phyloP scores from a whole-genome alignment of 2,888 invertebrate genomes.

The Apotomis turbidana region DNA sequence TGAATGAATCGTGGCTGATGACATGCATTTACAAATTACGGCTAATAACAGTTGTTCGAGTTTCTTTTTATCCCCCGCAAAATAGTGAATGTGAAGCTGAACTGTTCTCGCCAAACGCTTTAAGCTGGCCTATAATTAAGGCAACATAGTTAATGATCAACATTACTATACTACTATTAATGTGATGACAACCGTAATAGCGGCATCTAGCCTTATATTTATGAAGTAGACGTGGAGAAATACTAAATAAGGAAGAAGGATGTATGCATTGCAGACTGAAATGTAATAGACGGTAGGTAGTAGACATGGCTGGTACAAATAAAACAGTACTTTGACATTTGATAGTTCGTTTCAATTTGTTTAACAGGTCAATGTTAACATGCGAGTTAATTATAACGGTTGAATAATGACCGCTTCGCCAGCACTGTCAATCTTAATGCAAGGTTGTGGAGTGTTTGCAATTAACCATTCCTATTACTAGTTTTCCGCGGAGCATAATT shows the following conservation, averaged over 20 bases:
- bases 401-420: slow-evolving; percentile 40
- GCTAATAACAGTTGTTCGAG: slow-evolving; percentile 33
- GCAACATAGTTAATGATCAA: neutral
- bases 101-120: slow-evolving; percentile 2
- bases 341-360: slow-evolving; percentile 61
- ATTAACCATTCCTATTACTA: slow-evolving; percentile 52
- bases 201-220: neutral
- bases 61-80: slow-evolving; percentile 5
- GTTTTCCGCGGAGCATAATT: slow-evolving; percentile 52
- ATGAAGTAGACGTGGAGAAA: neutral
- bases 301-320: slow-evolving; percentile 29
- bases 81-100: neutral
- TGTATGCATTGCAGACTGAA: slow-evolving; percentile 8
- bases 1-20: slow-evolving; percentile 35
- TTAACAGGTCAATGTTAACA: slow-evolving; percentile 69
- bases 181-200: slow-evolving; percentile 4
- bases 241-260: slow-evolving; percentile 15
- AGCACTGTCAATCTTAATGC: slow-evolving; percentile 47
- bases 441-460: slow-evolving; percentile 49
- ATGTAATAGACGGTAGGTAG: slow-evolving; percentile 12
- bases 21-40: slow-evolving; percentile 41
- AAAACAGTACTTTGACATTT: slow-evolving; percentile 38
- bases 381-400: slow-evolving; percentile 39
- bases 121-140: neutral
- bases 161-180: neutral